Evolutionary conservation across 2,888 invertebrate species (phyloP), one percentile per base, ranked within the genome.

Genomic region (Ormyrus nitidulus): DNA sequence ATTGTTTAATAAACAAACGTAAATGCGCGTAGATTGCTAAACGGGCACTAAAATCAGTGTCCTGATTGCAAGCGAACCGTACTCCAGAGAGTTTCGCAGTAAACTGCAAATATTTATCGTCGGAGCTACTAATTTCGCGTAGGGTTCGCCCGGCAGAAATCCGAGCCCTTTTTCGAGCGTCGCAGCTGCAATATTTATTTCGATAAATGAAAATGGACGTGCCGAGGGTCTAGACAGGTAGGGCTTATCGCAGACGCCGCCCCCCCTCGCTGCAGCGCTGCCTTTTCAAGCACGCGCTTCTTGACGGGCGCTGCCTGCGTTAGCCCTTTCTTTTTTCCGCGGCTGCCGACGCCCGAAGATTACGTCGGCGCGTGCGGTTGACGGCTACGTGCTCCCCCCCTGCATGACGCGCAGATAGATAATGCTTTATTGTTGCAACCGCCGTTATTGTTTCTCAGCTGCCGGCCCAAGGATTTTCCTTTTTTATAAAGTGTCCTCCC

Each of bases 351-450:
- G 59, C 13, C 49, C 65, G 51, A 75, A 66, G 75, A 72, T 78
- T 72, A 78, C 71, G 54, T 59, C 78, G 61, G 72, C 71, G 69
- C 73, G 62, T 68, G 68, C 68, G 56, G 66, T 70, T 79, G 74
- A 56, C 62, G 62, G 62, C 11, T 46, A 8, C 49, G 9, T 53
- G 46, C 48, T 11, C 9, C 13, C 58, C 58, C 19, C 19, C 53
- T 13, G 7, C 11, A 54, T 19, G 48, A 56, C 61, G 48, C 7
- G 46, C 9, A 51, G 62, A 53, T 59, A 48, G 65, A 68, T 73
- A 73, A 68, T 78, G 54, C 11, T 59, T 71, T 71, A 53, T 66
- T 72, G 54, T 34, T 4, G 34, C 34, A 4, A 4, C 4, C 34
- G 34, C 34, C 34, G 34, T 34, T 34, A 34, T 34, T 34, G 34